Base-by-base conservation (phyloP, 2,888 invertebrate species). In the Amblyjoppa fuscipennis region DNA sequence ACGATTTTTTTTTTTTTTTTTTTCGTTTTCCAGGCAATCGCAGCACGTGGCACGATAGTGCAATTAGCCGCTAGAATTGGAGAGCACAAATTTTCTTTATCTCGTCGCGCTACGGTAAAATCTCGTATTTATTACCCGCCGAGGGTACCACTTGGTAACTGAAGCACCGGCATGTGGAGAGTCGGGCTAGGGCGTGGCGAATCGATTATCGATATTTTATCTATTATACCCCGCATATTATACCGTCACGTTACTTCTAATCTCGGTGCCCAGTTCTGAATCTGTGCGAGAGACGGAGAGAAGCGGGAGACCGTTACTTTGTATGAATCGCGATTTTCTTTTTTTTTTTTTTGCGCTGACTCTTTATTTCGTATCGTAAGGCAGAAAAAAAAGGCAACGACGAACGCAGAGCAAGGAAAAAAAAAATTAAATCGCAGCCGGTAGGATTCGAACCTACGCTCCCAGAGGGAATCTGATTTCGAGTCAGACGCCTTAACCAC, bases 391-490 rank as follows among this genome's bases (percentile, higher is more conserved):
- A 45, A 49, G 4, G 2, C 16, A 25, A 25, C 56, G 7, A 56
- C 3, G 20, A 7, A 20, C 25, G 4, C 20, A 13, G 4, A 20
- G 7, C 0, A 34, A 4, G 0, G 38, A 28, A 56, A 77, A 77
- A 80, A 81, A 79, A 70, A 69, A 59, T n/a, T 53, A 71, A 69
- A 38, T 91, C 97, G 97, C 97, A 97, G 97, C 96, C 97, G 96
- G 97, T 96, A 97, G 97, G 97, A 97, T 96, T 97, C 97, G 97
- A 97, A 97, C 97, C 97, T 97, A 97, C 97, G 97, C 97, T 97
- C 97, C 97, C 97, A 97, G 96, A 97, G 97, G 97, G 97, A 97
- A 97, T 97, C 97, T 97, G 97, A 97, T 97, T 97, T 97, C 97
- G 96, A 97, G 97, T 97, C 97, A 97, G 96, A 97, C 97, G 97